phyloP scores from a whole-genome alignment of 2,888 invertebrate genomes.

The Apamea epomidion region DNA sequence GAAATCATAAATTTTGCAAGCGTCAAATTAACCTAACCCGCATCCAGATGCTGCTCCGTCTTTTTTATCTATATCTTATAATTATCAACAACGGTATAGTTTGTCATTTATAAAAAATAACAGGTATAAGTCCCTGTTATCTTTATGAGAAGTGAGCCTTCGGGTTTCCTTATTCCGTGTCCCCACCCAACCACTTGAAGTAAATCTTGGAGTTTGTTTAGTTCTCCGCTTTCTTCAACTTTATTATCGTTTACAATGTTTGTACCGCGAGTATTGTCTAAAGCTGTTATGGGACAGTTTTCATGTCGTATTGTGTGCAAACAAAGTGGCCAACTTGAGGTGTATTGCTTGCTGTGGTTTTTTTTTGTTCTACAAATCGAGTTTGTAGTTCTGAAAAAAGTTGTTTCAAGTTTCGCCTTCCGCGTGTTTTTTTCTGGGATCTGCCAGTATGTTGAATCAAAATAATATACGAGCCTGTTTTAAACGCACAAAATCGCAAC shows the following conservation, averaged over 20 bases:
- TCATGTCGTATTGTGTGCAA: conserved; percentile 57
- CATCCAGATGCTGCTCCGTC: too few species aligned
- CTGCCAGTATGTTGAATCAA: background rate
- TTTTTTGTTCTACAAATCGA: conserved; percentile 26
- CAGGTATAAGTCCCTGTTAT: background rate
- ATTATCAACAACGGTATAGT: background rate
- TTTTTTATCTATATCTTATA: background rate
- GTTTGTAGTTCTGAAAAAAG: conserved; percentile 6
- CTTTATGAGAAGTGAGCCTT: conserved; percentile 1
- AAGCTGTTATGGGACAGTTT: conserved; percentile 61
- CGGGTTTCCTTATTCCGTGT: background rate
- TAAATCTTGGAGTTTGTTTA: conserved; percentile 59
- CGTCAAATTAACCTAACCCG: background rate
- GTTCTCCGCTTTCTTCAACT: conserved; percentile 62
- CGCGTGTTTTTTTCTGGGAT: background rate
- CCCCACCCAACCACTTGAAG: conserved; percentile 50
- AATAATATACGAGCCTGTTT: background rate
- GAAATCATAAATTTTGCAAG: background rate
- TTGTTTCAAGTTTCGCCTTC: background rate
- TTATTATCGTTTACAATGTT: conserved; percentile 63
- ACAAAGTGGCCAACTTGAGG: conserved; percentile 38
- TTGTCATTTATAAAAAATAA: background rate
- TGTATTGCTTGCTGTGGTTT: conserved; percentile 31
- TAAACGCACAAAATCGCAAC: background rate
- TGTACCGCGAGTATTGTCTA: conserved; percentile 51